Conservation (phyloP, 2,888 invertebrate genomes). For the Rambutsinella grinnellia region DNA sequence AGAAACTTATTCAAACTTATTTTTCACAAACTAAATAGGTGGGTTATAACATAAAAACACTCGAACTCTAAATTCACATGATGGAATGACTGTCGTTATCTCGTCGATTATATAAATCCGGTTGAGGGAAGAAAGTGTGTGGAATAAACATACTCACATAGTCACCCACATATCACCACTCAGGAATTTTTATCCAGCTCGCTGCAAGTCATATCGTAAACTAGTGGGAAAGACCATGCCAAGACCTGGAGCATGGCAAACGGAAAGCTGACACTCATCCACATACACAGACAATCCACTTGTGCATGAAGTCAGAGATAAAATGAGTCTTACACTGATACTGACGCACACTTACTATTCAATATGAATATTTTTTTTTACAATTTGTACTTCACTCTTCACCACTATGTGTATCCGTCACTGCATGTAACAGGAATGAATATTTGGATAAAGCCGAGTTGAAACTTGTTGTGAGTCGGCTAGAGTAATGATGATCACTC, state of each 20-base stretch:
- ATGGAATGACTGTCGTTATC: too few species aligned
- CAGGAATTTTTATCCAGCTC: too few species aligned
- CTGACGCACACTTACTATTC: conserved; percentile 8
- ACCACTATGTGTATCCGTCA: background rate
- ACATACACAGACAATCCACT: background rate
- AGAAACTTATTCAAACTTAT: too few species aligned
- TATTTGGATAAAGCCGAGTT: conserved; percentile 15
- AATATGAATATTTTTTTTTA: background rate
- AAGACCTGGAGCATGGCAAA: conserved; percentile 56
- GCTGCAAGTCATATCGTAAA: too few species aligned
- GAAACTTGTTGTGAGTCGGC: conserved; percentile 19
- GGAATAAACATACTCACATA: too few species aligned
- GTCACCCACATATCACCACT: too few species aligned
- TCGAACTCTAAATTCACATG: too few species aligned
- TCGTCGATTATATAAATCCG: too few species aligned
- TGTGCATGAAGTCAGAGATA: conserved; percentile 1
- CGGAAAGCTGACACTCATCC: conserved; percentile 39
- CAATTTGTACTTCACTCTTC: background rate
- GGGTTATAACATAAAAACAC: too few species aligned
- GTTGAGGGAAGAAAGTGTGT: too few species aligned
- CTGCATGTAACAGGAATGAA: background rate
- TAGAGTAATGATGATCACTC: conserved; percentile 2
- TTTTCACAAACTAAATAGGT: too few species aligned
- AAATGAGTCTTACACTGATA: conserved; percentile 40
- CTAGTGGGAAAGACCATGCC: too few species aligned